Conservation (phyloP, 2,113 vertebrate species). For the Chlamydotis undulata region DNA sequence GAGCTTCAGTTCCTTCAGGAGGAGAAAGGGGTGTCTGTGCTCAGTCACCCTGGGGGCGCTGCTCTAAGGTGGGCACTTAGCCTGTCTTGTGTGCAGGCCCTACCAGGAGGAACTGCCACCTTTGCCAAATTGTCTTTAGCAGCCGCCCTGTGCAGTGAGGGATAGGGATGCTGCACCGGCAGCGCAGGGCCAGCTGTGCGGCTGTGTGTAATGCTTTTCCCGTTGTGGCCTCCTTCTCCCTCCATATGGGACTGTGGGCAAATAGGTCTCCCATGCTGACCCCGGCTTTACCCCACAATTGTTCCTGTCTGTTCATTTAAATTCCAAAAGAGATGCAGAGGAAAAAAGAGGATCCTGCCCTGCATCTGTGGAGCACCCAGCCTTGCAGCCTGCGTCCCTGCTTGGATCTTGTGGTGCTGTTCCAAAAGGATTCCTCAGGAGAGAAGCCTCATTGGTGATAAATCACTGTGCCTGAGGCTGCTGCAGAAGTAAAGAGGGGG, state of each 20-base stretch:
- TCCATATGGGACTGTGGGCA: neutral
- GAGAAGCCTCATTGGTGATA: neutral
- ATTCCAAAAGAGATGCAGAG: neutral
- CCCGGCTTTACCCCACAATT: neutral
- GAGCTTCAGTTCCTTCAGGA: neutral
- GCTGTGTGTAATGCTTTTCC: fast-evolving
- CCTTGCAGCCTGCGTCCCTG: neutral
- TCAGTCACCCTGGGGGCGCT: too few relatives aligned
- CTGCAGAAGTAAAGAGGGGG: neutral
- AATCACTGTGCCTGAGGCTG: neutral
- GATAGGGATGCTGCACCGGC: neutral
- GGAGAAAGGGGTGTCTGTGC: neutral
- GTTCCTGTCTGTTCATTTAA: conserved; percentile 19
- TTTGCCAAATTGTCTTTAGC: neutral
- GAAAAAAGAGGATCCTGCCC: neutral
- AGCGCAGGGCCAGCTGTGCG: fast-evolving
- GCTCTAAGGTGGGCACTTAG: neutral
- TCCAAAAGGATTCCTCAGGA: neutral
- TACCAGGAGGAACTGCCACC: neutral
- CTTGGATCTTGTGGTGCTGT: neutral
- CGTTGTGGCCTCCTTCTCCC: neutral
- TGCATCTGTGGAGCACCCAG: neutral
- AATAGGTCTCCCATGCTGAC: neutral
- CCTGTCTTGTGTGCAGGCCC: neutral
- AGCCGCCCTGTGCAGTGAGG: neutral